A percentile compares a stretch with the other conserved stretches of the same genome.
Conservation (phyloP, 2,797 vertebrate species). For the Macroramphosus scolopax region DNA sequence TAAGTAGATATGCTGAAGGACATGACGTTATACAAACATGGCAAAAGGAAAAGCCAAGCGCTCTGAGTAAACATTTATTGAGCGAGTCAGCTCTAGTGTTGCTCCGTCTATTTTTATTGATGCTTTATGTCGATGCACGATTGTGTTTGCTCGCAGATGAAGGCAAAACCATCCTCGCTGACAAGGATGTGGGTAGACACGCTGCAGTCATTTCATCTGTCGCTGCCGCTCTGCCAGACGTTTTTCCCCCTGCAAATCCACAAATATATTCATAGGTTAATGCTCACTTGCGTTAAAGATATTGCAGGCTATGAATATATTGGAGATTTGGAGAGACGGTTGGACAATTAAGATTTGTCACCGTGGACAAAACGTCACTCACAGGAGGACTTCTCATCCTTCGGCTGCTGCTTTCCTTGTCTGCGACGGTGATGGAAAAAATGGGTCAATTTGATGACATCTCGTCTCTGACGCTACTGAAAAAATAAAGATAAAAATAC, state of each 20-base stretch:
- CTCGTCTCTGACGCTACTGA: slow-evolving; percentile 22
- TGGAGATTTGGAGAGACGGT: background rate
- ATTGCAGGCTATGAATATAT: background rate
- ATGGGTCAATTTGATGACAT: no score
- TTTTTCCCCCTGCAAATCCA: no score
- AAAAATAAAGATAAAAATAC: slow-evolving; percentile 48
- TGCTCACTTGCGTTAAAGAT: background rate
- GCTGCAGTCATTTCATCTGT: background rate
- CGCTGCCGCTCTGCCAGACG: no score
- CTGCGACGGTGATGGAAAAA: no score
- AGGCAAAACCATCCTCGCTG: slow-evolving; percentile 7
- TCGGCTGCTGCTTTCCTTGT: no score
- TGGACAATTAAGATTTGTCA: no score
- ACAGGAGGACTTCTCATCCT: no score
- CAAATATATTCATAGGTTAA: background rate
- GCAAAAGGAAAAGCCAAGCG: slow-evolving; percentile 6
- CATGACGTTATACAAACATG: slow-evolving; percentile 40
- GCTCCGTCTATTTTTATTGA: slow-evolving; percentile 36
- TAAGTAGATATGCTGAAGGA: slow-evolving; percentile 51
- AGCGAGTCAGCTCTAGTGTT: slow-evolving; percentile 34
- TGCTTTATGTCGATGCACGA: slow-evolving; percentile 10
- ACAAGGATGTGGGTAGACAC: slow-evolving; percentile 4
- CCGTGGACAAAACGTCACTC: no score
- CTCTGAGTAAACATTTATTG: slow-evolving; percentile 39
- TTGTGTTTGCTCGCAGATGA: slow-evolving; percentile 27